Evolutionary conservation across 2,797 vertebrate genomes (phyloP).

Genomic region (Lacerta bilineata): DNA sequence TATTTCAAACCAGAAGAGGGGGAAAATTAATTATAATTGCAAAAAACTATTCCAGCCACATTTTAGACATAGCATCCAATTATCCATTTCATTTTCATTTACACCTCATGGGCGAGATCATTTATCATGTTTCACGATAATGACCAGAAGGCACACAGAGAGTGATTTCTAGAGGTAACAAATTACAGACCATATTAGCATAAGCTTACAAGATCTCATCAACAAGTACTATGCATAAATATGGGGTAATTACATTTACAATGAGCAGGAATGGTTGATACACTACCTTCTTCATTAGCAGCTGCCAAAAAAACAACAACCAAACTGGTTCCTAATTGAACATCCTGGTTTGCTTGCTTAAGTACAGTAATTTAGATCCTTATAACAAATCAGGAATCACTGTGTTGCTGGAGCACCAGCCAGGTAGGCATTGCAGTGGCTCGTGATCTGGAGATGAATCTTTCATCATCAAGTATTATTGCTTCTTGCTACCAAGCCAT

Average conservation of each 20-base stretch:
- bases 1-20: conserved; percentile 63
- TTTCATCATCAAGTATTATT: conserved; percentile 81
- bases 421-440: conserved; percentile 68
- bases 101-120: conserved; percentile 78
- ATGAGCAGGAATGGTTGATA: conserved; percentile 75
- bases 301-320: conserved; percentile 72
- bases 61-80: conserved; percentile 83
- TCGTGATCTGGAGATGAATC: conserved; percentile 73
- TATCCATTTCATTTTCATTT: conserved; percentile 86
- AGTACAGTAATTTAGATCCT: conserved; percentile 68
- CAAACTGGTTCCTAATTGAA: conserved; percentile 68
- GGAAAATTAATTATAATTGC: conserved; percentile 75
- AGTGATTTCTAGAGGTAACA: conserved; percentile 82
- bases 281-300: conserved; percentile 72
- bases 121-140: conserved; percentile 86
- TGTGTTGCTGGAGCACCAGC: conserved; percentile 67
- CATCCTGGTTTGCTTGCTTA: conserved; percentile 69
- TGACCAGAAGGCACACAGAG: conserved; percentile 81
- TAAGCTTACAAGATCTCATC: conserved; percentile 81
- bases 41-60: conserved; percentile 73
- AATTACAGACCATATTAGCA: conserved; percentile 82
- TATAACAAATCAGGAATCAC: conserved; percentile 74
- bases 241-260: conserved; percentile 84
- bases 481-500: conserved; percentile 79
- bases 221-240: conserved; percentile 81